Conservation (phyloP, 1,140 invertebrate genomes). For the Linepithema humile region DNA sequence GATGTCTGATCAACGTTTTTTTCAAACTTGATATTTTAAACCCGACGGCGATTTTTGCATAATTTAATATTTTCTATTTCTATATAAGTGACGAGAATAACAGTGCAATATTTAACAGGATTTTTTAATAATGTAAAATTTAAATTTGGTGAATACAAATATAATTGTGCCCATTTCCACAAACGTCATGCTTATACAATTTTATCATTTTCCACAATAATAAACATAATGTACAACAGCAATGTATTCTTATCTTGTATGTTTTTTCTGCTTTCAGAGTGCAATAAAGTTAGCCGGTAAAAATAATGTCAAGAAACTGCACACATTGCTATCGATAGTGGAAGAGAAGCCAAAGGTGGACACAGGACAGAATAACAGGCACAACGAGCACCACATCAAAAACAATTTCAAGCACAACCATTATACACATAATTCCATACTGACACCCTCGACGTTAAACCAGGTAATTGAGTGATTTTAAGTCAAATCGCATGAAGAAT, state of each 20-base stretch:
- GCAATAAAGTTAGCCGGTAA: constrained; percentile 86
- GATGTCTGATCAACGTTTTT: not conserved
- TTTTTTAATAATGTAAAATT: not conserved
- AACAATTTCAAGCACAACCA: constrained; percentile 84
- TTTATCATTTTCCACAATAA: not conserved
- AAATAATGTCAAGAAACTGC: constrained; percentile 85
- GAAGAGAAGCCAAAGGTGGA: constrained; percentile 87
- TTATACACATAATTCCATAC: constrained; percentile 84
- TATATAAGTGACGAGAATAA: not conserved
- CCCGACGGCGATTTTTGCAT: not conserved
- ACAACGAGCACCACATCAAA: constrained; percentile 84
- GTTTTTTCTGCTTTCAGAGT: constrained; percentile 82
- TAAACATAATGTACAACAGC: not conserved
- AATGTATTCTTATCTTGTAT: not conserved
- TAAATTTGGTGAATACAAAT: not conserved
- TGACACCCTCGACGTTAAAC: constrained; percentile 82
- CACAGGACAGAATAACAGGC: constrained; percentile 85
- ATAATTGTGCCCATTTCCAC: not conserved
- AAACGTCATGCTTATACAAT: not conserved
- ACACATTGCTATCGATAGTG: constrained; percentile 84
- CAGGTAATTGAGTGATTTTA: constrained; percentile 75
- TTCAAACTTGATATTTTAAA: not conserved
- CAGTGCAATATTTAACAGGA: not conserved
- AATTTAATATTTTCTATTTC: not conserved
- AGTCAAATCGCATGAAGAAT: not conserved